Conservation (phyloP, 2,888 invertebrate genomes). For the Ectropis crepuscularia region DNA sequence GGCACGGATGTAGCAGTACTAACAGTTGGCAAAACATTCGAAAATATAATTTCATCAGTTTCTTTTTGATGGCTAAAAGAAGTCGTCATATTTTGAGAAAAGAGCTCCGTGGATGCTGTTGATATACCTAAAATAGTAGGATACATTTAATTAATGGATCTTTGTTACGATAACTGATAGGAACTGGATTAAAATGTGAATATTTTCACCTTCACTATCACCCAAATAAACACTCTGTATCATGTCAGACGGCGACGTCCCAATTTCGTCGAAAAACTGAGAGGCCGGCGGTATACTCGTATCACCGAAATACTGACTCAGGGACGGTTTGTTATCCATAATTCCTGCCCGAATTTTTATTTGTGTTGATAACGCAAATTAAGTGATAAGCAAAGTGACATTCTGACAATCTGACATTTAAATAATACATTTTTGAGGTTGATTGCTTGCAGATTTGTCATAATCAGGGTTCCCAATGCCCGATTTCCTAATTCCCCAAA, state of each 20-base stretch:
- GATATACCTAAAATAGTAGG: constrained; percentile 47
- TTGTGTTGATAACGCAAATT: constrained; percentile 8
- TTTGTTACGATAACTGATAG: no score
- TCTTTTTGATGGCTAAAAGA: constrained; percentile 62
- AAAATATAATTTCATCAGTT: constrained; percentile 64
- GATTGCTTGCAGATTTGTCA: no score
- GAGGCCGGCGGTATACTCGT: constrained; percentile 72
- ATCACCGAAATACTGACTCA: constrained; percentile 85
- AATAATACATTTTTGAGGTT: no score
- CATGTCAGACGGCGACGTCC: constrained; percentile 78
- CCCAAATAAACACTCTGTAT: constrained; percentile 78
- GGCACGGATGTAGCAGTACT: constrained; percentile 67
- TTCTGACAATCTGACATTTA: no score
- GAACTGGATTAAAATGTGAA: background rate
- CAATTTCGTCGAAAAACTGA: constrained; percentile 81
- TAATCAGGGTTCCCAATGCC: no score
- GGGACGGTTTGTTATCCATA: constrained; percentile 81
- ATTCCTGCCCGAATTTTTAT: constrained; percentile 37
- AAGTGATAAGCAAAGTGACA: background rate
- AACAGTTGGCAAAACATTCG: constrained; percentile 68
- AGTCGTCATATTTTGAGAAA: constrained; percentile 62
- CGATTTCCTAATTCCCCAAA: no score
- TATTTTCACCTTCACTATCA: constrained; percentile 62
- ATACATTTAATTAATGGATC: background rate
- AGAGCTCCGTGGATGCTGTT: constrained; percentile 55